A percentile compares a stretch with the other conserved stretches of the same genome.
These are phyloP conservation scores for Lysiphlebus fabarum DNA, from an alignment of 1,140 invertebrate genomes.

Conservation along the genomic window DNA sequence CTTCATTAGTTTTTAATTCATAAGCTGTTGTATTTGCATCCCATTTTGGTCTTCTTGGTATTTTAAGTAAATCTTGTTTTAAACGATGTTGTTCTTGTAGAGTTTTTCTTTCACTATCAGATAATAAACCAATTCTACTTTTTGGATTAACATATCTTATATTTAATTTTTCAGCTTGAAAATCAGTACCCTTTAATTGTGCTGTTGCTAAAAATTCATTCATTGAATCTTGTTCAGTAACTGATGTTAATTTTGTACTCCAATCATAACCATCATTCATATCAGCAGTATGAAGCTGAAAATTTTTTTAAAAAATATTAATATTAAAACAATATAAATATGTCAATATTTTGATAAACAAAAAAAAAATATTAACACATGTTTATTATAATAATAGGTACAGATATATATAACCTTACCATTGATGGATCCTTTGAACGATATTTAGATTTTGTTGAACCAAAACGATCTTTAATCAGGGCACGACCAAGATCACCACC, in stretches of 20 bases:
- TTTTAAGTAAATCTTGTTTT: constrained; percentile 66
- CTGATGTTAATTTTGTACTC: constrained; percentile 87
- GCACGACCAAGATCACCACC: constrained; percentile 62
- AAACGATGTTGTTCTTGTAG: constrained; percentile 64
- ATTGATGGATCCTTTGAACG: constrained; percentile 59
- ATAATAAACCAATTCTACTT: constrained; percentile 61
- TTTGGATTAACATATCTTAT: constrained; percentile 72
- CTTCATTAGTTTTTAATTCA: constrained; percentile 75
- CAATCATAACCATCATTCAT: constrained; percentile 87
- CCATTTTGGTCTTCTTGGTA: constrained; percentile 86
- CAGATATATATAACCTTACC: constrained; percentile 30
- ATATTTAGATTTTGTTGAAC: constrained; percentile 56
- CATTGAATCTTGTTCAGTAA: constrained; percentile 92
- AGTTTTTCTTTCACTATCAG: constrained; percentile 61
- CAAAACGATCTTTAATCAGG: constrained; percentile 76
- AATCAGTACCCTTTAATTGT: constrained; percentile 89
- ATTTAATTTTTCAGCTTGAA: constrained; percentile 87
- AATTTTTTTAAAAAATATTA: too few species aligned
- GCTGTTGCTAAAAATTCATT: constrained; percentile 95
- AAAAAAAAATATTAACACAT: too few species aligned
- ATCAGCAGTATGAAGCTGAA: constrained; percentile 82
- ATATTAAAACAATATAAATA: too few species aligned
- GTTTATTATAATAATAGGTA: too few species aligned
- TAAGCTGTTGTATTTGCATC: constrained; percentile 68
- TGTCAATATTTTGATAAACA: constrained; percentile 9